Percentiles rank a stretch among this genome's conserved stretches.
phyloP scores from a whole-genome alignment of 2,797 vertebrate genomes.

The Typhlichthys subterraneus region DNA sequence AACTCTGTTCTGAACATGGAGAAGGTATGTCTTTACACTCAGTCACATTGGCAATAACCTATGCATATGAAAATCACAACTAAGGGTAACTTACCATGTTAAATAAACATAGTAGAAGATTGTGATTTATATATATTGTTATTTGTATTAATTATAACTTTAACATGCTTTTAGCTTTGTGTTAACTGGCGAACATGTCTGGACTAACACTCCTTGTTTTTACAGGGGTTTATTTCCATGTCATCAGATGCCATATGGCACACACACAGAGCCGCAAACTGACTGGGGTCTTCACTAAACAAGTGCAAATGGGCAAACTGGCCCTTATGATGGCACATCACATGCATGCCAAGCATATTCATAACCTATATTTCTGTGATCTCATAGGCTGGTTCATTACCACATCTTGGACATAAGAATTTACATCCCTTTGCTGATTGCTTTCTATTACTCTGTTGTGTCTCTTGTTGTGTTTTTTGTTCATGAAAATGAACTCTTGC shows the following conservation, averaged over 20 bases:
- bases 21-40: slow-evolving; percentile 49
- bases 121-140: no score
- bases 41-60: not conserved
- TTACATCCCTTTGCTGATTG: no score
- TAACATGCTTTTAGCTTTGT: not conserved
- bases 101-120: not conserved
- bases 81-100: no score
- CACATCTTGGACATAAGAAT: no score
- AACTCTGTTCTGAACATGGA: slow-evolving; percentile 58
- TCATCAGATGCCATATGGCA: slow-evolving; percentile 49
- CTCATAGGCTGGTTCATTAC: no score
- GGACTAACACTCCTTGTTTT: slow-evolving; percentile 11
- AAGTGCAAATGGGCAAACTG: not conserved
- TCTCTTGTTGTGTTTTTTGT: no score
- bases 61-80: not conserved
- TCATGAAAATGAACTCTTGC: no score
- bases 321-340: not conserved
- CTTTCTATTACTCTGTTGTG: no score
- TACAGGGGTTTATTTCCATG: slow-evolving; percentile 66
- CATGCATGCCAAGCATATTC: no score
- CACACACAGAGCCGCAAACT: slow-evolving; percentile 10
- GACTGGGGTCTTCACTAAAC: not conserved
- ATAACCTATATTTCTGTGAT: no score
- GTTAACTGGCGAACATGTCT: not conserved
- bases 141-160: no score